Base-by-base conservation (phyloP, 1,140 invertebrate genomes). In the Drosophila trapezifrons region DNA sequence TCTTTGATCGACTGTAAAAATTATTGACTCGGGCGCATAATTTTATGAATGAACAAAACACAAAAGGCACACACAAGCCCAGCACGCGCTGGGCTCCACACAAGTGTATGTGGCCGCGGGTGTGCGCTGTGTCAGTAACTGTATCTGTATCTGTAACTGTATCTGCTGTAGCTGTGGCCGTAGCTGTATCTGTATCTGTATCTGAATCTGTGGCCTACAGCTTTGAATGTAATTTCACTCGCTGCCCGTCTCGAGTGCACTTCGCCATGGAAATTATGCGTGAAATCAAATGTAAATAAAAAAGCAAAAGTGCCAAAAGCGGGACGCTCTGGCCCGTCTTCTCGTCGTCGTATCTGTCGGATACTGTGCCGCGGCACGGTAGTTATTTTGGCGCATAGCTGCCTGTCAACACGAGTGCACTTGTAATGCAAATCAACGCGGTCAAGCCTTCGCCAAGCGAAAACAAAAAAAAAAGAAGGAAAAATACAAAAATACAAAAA, bases 381-480 rank as follows among this genome's bases (percentile, higher is more conserved):
- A 90, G 87, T 90, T 90, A 90, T 90, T 90, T 90, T 87, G 89
- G 87, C 87, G 86, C 83, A 90, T 87, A 90, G 87, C 80, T 87
- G 79, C 70, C 87, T 90, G 87, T 90, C 87, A 90, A 87, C 74
- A 87, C 83, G 27, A 87, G 87, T 86, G 80, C 87, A 90, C 87
- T 90, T 90, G 78, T 87, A 80, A 87, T 86, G 87, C 87, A 83
- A 86, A 90, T 90, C 86, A 90, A 90, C 76, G 79, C 78, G 78
- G 82, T 90, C 86, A 82, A 87, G 83, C 72, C 73, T 80, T 80
- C 52, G 75, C 54, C 60, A 45, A 51, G 20, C 40, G 18, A 49
- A 42, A 67, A 42, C 37, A 25, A 47, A 47, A 45, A 46, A 6
- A 5, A 7, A 32, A n/a, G n/a, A n/a, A n/a, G n/a, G n/a, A 22